Evolutionary conservation across 2,113 vertebrate genomes (phyloP).

Genomic region (Fukomys damarensis): DNA sequence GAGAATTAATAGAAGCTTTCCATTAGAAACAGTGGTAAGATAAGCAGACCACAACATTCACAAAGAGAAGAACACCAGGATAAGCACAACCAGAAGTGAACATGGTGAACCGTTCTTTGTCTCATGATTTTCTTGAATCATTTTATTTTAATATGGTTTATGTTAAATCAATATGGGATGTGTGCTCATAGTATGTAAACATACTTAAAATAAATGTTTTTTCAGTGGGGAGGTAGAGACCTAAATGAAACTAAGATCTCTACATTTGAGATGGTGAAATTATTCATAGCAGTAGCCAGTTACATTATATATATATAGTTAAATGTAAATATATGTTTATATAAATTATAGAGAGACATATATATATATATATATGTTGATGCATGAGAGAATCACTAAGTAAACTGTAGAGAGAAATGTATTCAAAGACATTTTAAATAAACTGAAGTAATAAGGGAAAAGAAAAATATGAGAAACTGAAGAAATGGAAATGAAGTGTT

Average conservation of each 20-base stretch:
- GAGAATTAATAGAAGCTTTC: neutral
- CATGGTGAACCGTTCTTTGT: no score
- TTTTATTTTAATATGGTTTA: neutral
- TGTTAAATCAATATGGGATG: neutral
- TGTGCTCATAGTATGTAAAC: neutral
- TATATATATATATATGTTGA: neutral
- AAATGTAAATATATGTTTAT: no score
- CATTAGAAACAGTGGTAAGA: neutral
- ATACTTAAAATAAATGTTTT: neutral
- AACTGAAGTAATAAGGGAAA: no score
- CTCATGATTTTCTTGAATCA: neutral
- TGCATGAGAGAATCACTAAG: neutral
- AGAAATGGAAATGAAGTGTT: no score
- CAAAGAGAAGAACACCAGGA: neutral
- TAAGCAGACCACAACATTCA: neutral
- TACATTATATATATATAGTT: no score
- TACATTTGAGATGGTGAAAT: neutral
- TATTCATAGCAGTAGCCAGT: neutral
- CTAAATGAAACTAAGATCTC: neutral
- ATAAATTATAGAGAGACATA: no score
- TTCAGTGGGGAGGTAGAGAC: neutral
- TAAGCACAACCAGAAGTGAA: neutral
- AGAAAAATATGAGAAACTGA: no score
- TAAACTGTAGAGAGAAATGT: neutral
- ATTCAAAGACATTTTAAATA: neutral